Base-by-base conservation (phyloP, 2,888 invertebrate species). In the Drosophila diplacantha region DNA sequence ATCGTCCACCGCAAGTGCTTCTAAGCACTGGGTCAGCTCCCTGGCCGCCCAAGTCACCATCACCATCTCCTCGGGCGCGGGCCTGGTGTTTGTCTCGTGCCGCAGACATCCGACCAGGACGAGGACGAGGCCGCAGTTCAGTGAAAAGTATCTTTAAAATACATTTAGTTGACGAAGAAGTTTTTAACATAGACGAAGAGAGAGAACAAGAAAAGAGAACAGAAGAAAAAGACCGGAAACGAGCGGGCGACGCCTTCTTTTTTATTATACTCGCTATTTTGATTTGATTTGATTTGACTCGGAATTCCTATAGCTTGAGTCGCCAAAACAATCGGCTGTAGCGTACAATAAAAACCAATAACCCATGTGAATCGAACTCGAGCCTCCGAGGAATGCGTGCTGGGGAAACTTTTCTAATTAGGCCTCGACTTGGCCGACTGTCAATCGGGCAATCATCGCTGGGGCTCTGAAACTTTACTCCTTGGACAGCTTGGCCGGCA, bases 1-100 rank as follows among this genome's bases (percentile, higher is more conserved):
- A 96, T 96, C 88, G 97, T 98, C 87, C 97, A 97, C 93, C 95
- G 97, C 91, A 97, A 97, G 92, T 97, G 97, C 93, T 97, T 97
- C 94, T 96, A 96, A 93, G 70, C 71, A 54, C 24, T 22, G 35
- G 34, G 37, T 11, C 46, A 46, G 20, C 57, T 3, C 18, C 16
- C 63, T 26, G 53, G 39, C 24, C 46, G 49, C 24, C 47, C 57
- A 38, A 46, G 56, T 41, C 41, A 41, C 41, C 41, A 41, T 53
- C 59, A 73, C 37, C 58, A 61, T 31, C 51, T 57, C 46, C 35
- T 41, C 44, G 46, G 24, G 57, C 29, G 34, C 43, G 14, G 53
- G 18, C 26, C 65, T 62, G 54, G 65, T 56, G 68, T 32, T 44
- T 77, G 72, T 83, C 79, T 77, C 64, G 67, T 66, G 22, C 22